These are phyloP conservation scores for Serilophus lunatus DNA, from an alignment of 2,113 vertebrate species.

Conservation along the genomic window DNA sequence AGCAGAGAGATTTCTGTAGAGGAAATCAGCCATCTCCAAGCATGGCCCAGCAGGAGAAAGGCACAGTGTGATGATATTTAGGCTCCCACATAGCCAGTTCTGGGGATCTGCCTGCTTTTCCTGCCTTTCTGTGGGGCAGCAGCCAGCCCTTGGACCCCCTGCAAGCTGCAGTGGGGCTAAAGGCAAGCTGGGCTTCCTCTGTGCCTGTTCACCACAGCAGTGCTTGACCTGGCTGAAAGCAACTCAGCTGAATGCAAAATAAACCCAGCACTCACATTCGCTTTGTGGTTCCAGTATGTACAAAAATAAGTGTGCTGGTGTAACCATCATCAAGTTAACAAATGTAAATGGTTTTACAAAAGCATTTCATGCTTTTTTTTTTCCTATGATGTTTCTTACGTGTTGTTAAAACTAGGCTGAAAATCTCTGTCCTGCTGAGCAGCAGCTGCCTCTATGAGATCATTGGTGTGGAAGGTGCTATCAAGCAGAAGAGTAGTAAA, in stretches of 20 bases:
- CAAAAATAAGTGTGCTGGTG: neutral
- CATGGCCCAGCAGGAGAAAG: neutral
- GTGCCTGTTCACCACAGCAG: neutral
- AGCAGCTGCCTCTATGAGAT: neutral
- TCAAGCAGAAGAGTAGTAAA: neutral
- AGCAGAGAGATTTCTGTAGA: neutral
- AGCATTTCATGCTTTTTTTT: accelerated
- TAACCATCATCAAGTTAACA: neutral
- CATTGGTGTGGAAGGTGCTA: neutral
- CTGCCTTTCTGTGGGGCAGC: neutral
- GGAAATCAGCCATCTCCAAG: neutral
- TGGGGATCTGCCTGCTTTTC: neutral
- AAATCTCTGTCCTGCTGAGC: neutral
- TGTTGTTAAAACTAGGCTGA: neutral
- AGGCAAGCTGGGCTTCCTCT: neutral
- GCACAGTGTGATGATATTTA: neutral
- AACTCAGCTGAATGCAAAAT: neutral
- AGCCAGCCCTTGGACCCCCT: neutral
- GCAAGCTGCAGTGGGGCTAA: neutral
- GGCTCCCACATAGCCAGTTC: neutral
- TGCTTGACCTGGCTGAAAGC: neutral
- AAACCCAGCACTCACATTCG: accelerated
- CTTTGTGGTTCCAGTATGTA: neutral
- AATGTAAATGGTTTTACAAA: neutral
- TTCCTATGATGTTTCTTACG: neutral